These are phyloP conservation scores for Ephialtes manifestator DNA, from an alignment of 2,888 invertebrate species.

Conservation along the genomic window DNA sequence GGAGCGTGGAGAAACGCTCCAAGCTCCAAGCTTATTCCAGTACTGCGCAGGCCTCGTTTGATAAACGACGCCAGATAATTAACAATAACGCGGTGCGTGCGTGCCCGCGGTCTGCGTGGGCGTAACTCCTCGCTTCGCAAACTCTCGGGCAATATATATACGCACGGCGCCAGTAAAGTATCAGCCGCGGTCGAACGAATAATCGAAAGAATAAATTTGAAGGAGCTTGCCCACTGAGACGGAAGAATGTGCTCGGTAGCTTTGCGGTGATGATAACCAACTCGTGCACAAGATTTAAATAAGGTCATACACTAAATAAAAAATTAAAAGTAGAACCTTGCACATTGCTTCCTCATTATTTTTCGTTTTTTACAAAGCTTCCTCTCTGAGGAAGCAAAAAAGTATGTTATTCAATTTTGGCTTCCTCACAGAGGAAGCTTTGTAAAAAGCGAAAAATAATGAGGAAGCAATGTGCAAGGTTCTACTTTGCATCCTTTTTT, in stretches of 20 bases:
- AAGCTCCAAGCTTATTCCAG: too few species aligned
- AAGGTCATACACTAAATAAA: not conserved
- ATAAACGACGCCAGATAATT: conserved; percentile 81
- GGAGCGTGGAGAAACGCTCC: conserved; percentile 66
- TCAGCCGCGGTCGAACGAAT: conserved; percentile 43
- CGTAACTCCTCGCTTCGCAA: conserved; percentile 67
- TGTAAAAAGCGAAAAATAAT: too few species aligned
- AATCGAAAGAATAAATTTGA: conserved; percentile 58
- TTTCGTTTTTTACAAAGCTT: too few species aligned
- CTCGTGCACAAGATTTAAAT: not conserved
- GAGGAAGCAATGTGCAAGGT: too few species aligned
- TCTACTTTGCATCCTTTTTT: too few species aligned
- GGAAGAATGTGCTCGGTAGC: conserved; percentile 39
- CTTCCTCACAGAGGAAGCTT: too few species aligned
- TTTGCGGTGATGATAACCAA: not conserved
- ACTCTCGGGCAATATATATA: conserved; percentile 36
- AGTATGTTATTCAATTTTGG: too few species aligned
- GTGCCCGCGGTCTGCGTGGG: conserved; percentile 74
- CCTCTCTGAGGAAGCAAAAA: too few species aligned
- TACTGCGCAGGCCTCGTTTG: conserved; percentile 69
- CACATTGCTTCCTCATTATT: too few species aligned
- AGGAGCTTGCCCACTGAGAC: conserved; percentile 37
- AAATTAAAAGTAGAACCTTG: not conserved
- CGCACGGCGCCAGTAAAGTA: conserved; percentile 32
- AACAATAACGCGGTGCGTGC: conserved; percentile 75